Percentiles rank a stretch among this genome's conserved stretches.
Conservation (phyloP, 2,113 vertebrate genomes). For the Vireo altiloquus region DNA sequence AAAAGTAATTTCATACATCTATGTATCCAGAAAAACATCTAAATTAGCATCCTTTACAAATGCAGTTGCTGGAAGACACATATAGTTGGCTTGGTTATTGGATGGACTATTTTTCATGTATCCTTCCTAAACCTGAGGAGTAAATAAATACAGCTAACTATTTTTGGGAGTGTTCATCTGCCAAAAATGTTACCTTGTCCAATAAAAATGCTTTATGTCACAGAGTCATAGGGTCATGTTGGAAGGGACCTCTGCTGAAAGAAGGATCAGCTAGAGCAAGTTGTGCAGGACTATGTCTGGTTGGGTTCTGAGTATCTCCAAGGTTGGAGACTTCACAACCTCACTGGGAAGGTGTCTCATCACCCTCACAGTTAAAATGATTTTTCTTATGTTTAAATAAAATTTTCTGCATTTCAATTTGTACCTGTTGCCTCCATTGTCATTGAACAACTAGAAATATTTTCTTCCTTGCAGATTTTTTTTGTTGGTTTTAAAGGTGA, state of each 20-base stretch:
- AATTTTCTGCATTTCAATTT: not conserved
- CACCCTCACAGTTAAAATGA: not conserved
- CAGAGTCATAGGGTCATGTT: not conserved
- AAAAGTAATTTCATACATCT: not conserved
- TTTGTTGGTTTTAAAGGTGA: not conserved
- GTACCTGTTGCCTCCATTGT: not conserved
- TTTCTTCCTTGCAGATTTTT: not conserved
- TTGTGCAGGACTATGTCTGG: not conserved
- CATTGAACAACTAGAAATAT: not conserved
- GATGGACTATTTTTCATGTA: not conserved
- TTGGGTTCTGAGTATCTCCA: not conserved
- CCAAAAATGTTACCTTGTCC: not conserved
- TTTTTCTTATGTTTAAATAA: not conserved
- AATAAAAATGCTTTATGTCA: not conserved
- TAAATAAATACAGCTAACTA: not conserved
- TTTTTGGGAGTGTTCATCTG: not conserved
- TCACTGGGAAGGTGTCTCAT: not conserved
- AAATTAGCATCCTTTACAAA: not conserved
- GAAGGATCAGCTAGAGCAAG: not conserved
- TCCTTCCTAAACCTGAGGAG: not conserved
- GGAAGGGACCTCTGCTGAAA: not conserved
- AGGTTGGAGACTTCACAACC: not conserved
- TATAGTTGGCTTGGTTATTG: not conserved
- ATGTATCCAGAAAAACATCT: not conserved
- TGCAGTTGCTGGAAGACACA: not conserved